phyloP scores from a whole-genome alignment of 2,113 vertebrate species.

The Grantiella picta region DNA sequence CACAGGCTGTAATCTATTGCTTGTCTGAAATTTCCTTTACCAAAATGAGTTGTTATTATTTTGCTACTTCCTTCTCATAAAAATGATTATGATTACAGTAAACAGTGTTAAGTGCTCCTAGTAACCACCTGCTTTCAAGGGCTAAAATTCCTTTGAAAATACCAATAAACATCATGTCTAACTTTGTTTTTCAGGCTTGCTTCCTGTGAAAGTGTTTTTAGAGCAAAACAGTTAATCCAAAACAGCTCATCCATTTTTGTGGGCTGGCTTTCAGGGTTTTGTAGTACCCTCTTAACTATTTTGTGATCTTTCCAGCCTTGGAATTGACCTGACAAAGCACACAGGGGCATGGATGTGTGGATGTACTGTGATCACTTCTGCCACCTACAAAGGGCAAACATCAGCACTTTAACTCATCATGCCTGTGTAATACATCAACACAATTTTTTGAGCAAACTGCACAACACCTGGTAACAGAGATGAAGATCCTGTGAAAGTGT shows the following conservation, averaged over 20 bases:
- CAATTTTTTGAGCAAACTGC: not conserved
- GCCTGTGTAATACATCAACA: rapidly evolving
- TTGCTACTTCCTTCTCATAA: not conserved
- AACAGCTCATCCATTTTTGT: not conserved
- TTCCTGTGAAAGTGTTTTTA: not conserved
- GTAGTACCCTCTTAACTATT: not conserved
- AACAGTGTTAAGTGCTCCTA: not conserved
- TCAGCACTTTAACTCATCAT: not conserved
- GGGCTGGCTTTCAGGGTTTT: not conserved
- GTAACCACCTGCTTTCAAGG: not conserved
- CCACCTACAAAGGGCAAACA: not conserved
- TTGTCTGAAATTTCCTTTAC: not conserved
- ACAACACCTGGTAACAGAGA: not conserved
- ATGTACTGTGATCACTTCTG: not conserved
- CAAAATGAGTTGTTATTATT: not conserved
- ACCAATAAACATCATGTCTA: not conserved
- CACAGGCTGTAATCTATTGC: not conserved
- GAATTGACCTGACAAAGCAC: not conserved
- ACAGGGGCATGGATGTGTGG: rapidly evolving
- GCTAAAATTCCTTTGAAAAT: not conserved
- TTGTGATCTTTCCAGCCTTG: not conserved
- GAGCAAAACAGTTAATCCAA: not conserved
- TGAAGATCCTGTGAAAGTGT: not conserved
- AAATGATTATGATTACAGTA: not conserved
- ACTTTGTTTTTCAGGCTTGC: not conserved